Conservation (phyloP, 35 echinoderm and acorn worm species). For the Lytechinus pictus region DNA sequence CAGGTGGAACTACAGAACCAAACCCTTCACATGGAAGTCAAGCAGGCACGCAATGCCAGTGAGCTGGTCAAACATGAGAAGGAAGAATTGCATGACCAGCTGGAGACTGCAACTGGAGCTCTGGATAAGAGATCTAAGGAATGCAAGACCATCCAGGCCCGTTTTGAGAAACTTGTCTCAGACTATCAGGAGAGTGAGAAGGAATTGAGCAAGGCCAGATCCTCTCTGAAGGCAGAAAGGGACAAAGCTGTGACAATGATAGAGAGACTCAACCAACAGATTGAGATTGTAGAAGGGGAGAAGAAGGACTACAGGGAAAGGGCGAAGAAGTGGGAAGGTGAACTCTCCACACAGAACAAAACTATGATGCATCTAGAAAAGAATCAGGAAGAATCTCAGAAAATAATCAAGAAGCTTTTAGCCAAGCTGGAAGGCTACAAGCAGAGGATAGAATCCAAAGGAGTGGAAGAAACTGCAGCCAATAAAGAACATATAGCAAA, state of each 20-base stretch:
- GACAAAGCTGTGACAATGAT: slow-evolving; percentile 65
- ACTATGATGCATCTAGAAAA: slow-evolving; percentile 52
- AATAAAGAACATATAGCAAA: not conserved
- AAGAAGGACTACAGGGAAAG: slow-evolving; percentile 53
- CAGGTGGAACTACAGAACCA: slow-evolving; percentile 80
- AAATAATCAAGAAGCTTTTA: slow-evolving; percentile 49
- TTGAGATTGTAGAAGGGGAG: slow-evolving; percentile 76
- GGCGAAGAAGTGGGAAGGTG: slow-evolving; percentile 50
- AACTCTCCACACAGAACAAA: slow-evolving; percentile 35
- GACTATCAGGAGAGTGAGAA: slow-evolving; percentile 75
- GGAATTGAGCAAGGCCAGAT: slow-evolving; percentile 60
- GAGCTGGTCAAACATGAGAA: slow-evolving; percentile 77
- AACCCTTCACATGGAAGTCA: slow-evolving; percentile 78
- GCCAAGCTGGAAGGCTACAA: slow-evolving; percentile 45
- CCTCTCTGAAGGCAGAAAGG: slow-evolving; percentile 66
- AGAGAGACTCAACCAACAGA: slow-evolving; percentile 75
- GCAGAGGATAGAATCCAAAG: slow-evolving; percentile 41
- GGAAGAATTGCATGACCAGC: slow-evolving; percentile 63
- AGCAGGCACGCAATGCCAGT: slow-evolving; percentile 71
- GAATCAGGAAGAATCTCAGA: slow-evolving; percentile 52
- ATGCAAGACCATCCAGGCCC: slow-evolving; percentile 64
- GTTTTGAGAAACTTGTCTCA: slow-evolving; percentile 69
- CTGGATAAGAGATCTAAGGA: slow-evolving; percentile 56
- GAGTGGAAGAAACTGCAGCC: not conserved
- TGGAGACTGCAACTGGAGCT: slow-evolving; percentile 13